Evolutionary conservation across 2,888 invertebrate genomes (phyloP).

Genomic region (Pachymerium ferrugineum): DNA sequence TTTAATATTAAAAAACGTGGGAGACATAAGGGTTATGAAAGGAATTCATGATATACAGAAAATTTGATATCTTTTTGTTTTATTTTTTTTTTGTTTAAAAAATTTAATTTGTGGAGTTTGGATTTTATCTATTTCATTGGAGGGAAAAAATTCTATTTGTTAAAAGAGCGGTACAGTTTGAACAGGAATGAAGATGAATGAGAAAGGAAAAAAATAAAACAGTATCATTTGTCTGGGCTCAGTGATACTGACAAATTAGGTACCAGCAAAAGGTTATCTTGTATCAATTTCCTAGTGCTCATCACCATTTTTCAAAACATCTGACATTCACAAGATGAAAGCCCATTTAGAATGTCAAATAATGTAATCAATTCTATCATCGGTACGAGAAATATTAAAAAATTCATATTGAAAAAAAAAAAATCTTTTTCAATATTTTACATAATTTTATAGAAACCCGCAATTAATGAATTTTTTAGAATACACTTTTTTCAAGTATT

Average conservation of each 20-base stretch:
- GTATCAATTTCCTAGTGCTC: slow-evolving; percentile 17
- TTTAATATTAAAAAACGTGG: no score
- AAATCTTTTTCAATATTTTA: background rate
- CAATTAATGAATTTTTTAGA: no score
- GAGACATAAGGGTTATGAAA: no score
- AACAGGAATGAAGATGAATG: slow-evolving; percentile 5
- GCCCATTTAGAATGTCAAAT: slow-evolving; percentile 11
- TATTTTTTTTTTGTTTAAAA: no score
- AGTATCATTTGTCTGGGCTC: slow-evolving; percentile 21
- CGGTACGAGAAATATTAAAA: no score
- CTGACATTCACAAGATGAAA: background rate
- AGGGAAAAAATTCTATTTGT: background rate
- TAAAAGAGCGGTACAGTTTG: background rate
- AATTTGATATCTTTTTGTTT: no score
- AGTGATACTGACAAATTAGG: slow-evolving; percentile 20
- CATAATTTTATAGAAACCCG: no score
- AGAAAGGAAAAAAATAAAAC: background rate
- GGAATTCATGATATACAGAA: no score
- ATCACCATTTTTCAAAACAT: slow-evolving; percentile 15
- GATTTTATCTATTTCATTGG: no score
- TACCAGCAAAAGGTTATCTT: slow-evolving; percentile 25
- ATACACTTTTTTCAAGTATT: no score
- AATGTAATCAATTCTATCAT: background rate
- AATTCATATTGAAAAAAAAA: no score
- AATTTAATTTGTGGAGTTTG: no score